These are phyloP conservation scores for Macrocentrus cingulum DNA, from an alignment of 1,140 invertebrate genomes.

Conservation along the genomic window DNA sequence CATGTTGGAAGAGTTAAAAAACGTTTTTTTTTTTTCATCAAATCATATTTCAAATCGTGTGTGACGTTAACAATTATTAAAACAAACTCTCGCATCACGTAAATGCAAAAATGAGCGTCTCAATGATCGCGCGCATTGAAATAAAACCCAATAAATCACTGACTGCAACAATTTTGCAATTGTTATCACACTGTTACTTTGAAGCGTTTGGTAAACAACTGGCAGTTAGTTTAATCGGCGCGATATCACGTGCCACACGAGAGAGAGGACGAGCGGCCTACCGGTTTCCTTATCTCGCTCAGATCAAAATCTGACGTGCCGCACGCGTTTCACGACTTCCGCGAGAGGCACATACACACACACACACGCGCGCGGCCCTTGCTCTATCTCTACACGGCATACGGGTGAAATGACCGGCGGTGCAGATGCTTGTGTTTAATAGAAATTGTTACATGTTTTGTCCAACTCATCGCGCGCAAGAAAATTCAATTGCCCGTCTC, in stretches of 20 bases:
- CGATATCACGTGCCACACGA: constrained; percentile 16
- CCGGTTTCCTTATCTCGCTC: constrained; percentile 46
- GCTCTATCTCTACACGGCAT: background rate
- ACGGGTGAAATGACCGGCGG: too few relatives aligned
- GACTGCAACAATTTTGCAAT: constrained; percentile 3
- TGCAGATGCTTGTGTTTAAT: background rate
- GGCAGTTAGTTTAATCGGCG: constrained; percentile 14
- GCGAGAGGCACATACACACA: constrained; percentile 24
- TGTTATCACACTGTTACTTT: background rate
- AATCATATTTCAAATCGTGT: too few relatives aligned
- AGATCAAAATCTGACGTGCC: constrained; percentile 48
- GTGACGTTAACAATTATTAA: too few relatives aligned
- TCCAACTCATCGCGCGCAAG: background rate
- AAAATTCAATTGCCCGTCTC: too few relatives aligned
- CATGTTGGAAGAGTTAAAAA: too few relatives aligned
- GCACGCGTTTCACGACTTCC: constrained; percentile 43
- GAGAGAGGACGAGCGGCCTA: constrained; percentile 27
- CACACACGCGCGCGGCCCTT: constrained; percentile 14
- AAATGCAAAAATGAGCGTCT: too few relatives aligned
- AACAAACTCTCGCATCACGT: too few relatives aligned
- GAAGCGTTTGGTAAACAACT: constrained; percentile 21
- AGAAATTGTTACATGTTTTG: background rate
- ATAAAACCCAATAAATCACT: constrained; percentile 3
- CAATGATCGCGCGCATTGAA: too few relatives aligned
- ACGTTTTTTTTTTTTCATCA: too few relatives aligned